Base-by-base conservation (phyloP, 2,888 invertebrate genomes). In the Nipponacmea schrenckii region DNA sequence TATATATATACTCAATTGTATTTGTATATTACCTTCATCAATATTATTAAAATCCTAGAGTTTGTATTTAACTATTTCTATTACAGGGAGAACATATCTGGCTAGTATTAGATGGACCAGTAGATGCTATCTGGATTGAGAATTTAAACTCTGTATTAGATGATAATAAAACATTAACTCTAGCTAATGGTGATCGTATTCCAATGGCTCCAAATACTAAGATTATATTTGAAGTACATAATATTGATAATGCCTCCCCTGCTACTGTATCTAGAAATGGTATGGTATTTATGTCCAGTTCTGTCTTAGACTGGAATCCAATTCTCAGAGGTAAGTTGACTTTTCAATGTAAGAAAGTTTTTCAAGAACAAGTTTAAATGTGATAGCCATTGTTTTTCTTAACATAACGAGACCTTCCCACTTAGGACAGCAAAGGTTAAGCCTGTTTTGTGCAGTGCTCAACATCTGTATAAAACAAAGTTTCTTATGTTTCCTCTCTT, bases 281-380 rank as follows among this genome's bases (percentile, higher is more conserved):
- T 74, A 89, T 89, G 89, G 89, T 89, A 7, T 98, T 97, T 87
- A 98, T 98, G 97, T 96, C 96, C 82, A 96, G 96, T 0, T 97
- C 97, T 0, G 96, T 97, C 2, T 90, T 98, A 70, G 94, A 95
- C 86, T 98, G 97, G 94, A 93, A 93, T 82, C 97, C 97, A 86
- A 95, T 97, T 70, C 92, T 97, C 86, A 96, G 0, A 94, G 94
- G 88, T 87, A 71, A 69, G 69, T 31, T 20, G 12, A 56, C 24
- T 12, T 24, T 39, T 7, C 39, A 8, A 39, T 39, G 5, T 2
- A 2, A 31, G 5, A 31, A 31, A 3, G 5, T 31, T 31, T 31
- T 31, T 31, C 5, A 31, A 31, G 31, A 31, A 5, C 5, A 31
- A 31, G 5, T 31, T 31, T 5, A 31, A 2, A 31, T 31, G 5